These are phyloP conservation scores for Alaudala cheleensis DNA, from an alignment of 2,113 vertebrate genomes.

Conservation along the genomic window DNA sequence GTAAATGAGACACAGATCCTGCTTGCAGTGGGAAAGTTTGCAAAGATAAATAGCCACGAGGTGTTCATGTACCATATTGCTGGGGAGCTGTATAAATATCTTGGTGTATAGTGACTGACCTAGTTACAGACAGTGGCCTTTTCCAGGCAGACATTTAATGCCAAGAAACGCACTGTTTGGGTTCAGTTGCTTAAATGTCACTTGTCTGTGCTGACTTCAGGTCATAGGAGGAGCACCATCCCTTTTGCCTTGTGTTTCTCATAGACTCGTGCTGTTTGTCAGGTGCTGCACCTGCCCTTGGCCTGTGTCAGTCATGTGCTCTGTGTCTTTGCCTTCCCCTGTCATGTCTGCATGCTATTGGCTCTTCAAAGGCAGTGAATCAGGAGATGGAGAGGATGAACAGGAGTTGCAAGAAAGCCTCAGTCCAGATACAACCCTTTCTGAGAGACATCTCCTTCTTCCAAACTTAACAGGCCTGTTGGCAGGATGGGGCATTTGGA, in stretches of 20 bases:
- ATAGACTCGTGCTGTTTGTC: background rate
- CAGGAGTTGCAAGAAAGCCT: background rate
- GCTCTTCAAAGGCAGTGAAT: background rate
- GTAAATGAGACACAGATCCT: background rate
- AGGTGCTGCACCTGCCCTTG: background rate
- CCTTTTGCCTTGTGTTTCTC: background rate
- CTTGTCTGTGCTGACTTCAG: background rate
- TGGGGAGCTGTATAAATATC: conserved; percentile 50
- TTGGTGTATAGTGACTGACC: conserved; percentile 17
- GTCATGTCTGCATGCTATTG: background rate
- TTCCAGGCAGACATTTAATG: conserved; percentile 40
- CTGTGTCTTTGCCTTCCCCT: background rate
- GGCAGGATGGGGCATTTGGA: conserved; percentile 34
- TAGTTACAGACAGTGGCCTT: conserved; percentile 24
- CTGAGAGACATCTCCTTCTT: conserved; percentile 30
- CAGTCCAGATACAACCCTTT: background rate
- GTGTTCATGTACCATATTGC: background rate
- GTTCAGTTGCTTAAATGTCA: conserved; percentile 48
- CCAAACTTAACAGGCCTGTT: background rate
- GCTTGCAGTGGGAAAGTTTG: background rate
- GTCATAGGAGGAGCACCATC: background rate
- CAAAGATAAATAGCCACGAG: background rate
- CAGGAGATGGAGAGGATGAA: background rate
- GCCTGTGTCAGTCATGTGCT: background rate
- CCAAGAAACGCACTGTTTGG: conserved; percentile 43